Base-by-base conservation (phyloP, 2,888 invertebrate species). In the Poecilus cupreus region DNA sequence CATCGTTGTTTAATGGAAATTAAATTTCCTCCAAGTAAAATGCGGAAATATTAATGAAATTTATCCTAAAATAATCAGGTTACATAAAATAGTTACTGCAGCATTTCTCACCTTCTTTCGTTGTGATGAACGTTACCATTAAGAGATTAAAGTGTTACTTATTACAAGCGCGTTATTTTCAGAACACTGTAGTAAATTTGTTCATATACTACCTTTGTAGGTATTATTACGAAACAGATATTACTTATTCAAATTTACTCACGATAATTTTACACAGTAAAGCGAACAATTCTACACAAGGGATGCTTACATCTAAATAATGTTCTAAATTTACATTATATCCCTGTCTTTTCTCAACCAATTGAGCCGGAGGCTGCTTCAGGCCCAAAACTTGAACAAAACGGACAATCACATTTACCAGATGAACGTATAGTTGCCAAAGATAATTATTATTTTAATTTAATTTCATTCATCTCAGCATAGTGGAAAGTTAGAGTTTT, bases 281-380 rank as follows among this genome's bases (percentile, higher is more conserved):
- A 68, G 39, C 37, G 64, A 32, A 68, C 64, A 39, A 37, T 68
- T 37, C 64, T 18, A 68, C 64, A 68, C 64, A 16, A 18, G 64
- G 64, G 64, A 68, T 68, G 10, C 64, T 16, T 18, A 39, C 18
- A 68, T 68, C 64, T 68, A 68, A 68, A 68, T 68, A 68, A 68
- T 32, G 64, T 68, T 39, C 64, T 68, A 37, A 32, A 68, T 68
- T 68, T 68, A 68, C 64, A 68, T 68, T 68, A 68, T 68, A 68
- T 68, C 37, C 64, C 6, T 32, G 37, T 37, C 51, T 37, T 37
- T 68, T 68, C 37, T 10, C 64, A 37, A 37, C 37, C 64, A 68
- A 37, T 37, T 68, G 64, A n/a, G 32, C 13, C 16, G 3, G n/a
- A 26, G 64, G 64, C 18, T 37, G 4, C 3, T 13, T 11, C 24